Evolutionary conservation across 2,797 vertebrate species (phyloP).

Genomic region (Cercopithecus petaurista): DNA sequence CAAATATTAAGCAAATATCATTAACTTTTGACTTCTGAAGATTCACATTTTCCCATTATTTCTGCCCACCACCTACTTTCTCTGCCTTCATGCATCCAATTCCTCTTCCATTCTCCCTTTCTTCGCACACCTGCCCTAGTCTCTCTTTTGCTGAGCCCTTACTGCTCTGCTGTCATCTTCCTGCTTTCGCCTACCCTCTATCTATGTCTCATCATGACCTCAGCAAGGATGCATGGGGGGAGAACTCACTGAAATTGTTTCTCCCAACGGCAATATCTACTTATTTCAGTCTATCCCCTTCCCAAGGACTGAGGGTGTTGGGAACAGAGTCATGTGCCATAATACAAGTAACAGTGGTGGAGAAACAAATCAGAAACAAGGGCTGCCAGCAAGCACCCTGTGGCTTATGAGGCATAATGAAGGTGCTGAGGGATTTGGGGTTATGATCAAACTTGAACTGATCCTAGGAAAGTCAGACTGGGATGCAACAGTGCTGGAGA

Average conservation of each 20-base stretch:
- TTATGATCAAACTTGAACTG: background rate
- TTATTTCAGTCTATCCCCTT: background rate
- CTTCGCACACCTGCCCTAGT: background rate
- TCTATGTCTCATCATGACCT: background rate
- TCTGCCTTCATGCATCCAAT: background rate
- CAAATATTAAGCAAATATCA: background rate
- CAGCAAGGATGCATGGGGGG: fast-evolving
- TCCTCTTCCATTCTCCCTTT: background rate
- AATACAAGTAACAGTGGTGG: background rate
- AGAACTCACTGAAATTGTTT: background rate
- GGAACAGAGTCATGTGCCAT: background rate
- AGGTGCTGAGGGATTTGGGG: background rate
- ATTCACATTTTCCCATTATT: background rate
- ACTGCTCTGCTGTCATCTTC: background rate
- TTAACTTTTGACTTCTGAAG: background rate
- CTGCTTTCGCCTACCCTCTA: background rate
- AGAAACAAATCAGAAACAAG: background rate
- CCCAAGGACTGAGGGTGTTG: background rate
- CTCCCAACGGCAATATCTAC: background rate
- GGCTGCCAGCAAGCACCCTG: background rate
- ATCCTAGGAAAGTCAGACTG: background rate
- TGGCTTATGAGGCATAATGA: background rate
- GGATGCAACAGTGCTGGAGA: background rate
- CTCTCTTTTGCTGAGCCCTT: background rate
- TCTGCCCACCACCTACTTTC: background rate